phyloP scores from a whole-genome alignment of 2,888 invertebrate genomes.

The Stenodera caucasica region DNA sequence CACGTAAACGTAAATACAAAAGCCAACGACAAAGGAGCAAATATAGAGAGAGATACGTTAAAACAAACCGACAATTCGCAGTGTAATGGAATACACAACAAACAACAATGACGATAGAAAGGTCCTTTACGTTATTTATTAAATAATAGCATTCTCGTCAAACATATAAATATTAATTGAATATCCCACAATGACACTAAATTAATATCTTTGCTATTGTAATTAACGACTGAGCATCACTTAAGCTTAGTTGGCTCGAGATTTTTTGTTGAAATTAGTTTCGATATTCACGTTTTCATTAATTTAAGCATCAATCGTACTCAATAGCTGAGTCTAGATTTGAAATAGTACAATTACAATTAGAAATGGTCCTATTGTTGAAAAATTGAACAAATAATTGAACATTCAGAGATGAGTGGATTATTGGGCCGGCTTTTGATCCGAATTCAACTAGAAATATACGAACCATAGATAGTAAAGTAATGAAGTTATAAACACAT shows the following conservation, averaged over 20 bases:
- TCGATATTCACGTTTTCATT: no score
- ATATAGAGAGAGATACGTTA: constrained; percentile 25
- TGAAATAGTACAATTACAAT: no score
- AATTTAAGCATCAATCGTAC: no score
- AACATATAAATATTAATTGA: constrained; percentile 36
- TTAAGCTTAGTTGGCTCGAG: no score
- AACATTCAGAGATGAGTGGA: no score
- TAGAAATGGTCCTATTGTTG: no score
- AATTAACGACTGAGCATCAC: constrained; percentile 6
- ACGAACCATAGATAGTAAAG: constrained; percentile 12
- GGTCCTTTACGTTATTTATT: neutral
- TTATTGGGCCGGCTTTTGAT: neutral
- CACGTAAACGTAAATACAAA: constrained; percentile 38
- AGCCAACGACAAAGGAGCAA: constrained; percentile 16
- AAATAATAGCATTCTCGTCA: constrained; percentile 32
- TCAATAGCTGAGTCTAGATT: no score
- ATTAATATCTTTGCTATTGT: constrained; percentile 27
- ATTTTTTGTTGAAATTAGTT: no score
- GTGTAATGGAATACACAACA: constrained; percentile 27
- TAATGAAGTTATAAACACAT: constrained; percentile 37
- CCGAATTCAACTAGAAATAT: neutral
- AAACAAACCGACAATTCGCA: constrained; percentile 29
- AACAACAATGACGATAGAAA: constrained; percentile 17
- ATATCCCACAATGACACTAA: constrained; percentile 28
- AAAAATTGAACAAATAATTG: no score